These are phyloP conservation scores for Montipora cactus DNA, from an alignment of 64 coral and sea anemone genomes.

Conservation along the genomic window DNA sequence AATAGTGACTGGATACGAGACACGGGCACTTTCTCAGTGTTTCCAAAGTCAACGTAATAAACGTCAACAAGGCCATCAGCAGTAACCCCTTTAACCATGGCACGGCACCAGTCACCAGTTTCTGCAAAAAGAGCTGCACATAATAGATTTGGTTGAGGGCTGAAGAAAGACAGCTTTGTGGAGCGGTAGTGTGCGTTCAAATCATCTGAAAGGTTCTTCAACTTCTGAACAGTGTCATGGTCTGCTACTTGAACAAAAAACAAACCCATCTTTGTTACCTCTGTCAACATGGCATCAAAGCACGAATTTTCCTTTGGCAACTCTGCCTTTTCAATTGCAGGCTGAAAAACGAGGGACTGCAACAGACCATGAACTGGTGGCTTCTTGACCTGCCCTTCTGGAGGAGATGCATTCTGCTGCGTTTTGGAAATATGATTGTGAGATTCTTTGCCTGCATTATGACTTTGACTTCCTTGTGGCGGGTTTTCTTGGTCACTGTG, in stretches of 20 bases:
- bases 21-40: slow-evolving; percentile 42
- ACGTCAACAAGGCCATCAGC: neutral
- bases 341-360: slow-evolving; percentile 21
- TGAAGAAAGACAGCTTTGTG: neutral
- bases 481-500: neutral
- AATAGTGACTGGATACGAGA: slow-evolving; percentile 8
- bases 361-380: neutral
- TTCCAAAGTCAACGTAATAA: slow-evolving; percentile 71
- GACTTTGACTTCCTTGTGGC: neutral
- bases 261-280: neutral
- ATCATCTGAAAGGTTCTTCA: slow-evolving; percentile 29
- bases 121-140: slow-evolving; percentile 36
- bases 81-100: slow-evolving; percentile 12
- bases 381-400: neutral
- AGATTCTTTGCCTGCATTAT: neutral
- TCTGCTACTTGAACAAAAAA: slow-evolving; percentile 62
- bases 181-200: slow-evolving; percentile 39
- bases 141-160: slow-evolving; percentile 11
- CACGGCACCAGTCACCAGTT: slow-evolving; percentile 68
- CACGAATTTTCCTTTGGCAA: slow-evolving; percentile 23
- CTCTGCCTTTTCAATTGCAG: slow-evolving; percentile 3
- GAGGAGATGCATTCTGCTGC: neutral
- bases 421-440: neutral
- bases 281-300: slow-evolving; percentile 64
- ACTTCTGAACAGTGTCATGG: neutral